phyloP scores from a whole-genome alignment of 2,113 vertebrate species.

The Tupaia tana region DNA sequence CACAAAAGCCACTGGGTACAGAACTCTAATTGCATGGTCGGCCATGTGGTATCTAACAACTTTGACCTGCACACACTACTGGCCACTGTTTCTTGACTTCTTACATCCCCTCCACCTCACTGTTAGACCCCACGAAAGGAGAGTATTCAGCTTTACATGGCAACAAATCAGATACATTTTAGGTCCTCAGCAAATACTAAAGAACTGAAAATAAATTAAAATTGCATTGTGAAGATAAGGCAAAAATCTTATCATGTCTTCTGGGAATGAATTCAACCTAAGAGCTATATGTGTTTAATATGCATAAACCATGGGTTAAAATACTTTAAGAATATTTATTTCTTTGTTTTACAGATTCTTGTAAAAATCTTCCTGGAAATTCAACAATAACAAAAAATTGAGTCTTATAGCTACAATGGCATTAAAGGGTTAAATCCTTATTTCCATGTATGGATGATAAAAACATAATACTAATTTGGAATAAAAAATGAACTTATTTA shows the following conservation, averaged over 20 bases:
- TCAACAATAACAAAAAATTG: background rate
- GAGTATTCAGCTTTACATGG: background rate
- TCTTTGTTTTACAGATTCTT: background rate
- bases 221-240: background rate
- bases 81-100: background rate
- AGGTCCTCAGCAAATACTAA: background rate
- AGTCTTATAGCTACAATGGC: background rate
- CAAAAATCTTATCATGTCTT: background rate
- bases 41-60: too few species aligned
- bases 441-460: background rate
- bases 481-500: background rate
- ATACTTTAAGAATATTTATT: background rate
- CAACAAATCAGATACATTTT: background rate
- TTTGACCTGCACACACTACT: rapidly evolving
- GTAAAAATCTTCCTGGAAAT: background rate
- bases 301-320: background rate
- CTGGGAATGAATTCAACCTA: background rate
- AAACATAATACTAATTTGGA: constrained; percentile 16
- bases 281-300: background rate
- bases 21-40: too few species aligned
- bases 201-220: background rate
- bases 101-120: background rate
- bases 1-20: too few species aligned
- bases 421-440: background rate
- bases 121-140: background rate